phyloP scores from a whole-genome alignment of 2,888 invertebrate species.

The Campoletis raptor region DNA sequence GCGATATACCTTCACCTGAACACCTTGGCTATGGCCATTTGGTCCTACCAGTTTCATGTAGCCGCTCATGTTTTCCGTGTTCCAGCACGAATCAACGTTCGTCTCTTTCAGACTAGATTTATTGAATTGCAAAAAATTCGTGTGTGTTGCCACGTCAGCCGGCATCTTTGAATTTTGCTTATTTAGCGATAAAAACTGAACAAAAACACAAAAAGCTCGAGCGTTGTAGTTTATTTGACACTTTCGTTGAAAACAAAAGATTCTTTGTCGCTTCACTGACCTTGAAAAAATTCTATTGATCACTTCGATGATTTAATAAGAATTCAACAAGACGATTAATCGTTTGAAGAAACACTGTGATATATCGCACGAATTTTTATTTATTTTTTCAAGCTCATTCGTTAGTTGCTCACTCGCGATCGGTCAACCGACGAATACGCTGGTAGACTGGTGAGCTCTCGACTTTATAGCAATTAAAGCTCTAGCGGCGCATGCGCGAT shows the following conservation, averaged over 20 bases:
- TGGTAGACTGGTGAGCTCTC: constrained; percentile 40
- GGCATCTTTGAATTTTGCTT: constrained; percentile 79
- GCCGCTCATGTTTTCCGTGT: constrained; percentile 88
- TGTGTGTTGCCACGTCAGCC: constrained; percentile 84
- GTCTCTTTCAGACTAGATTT: constrained; percentile 78
- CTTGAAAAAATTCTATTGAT: neutral
- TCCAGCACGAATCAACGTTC: constrained; percentile 85
- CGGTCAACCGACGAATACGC: constrained; percentile 51
- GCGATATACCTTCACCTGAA: constrained; percentile 88
- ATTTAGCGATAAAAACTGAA: neutral
- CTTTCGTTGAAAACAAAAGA: constrained; percentile 4
- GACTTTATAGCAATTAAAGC: constrained; percentile 60
- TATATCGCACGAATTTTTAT: constrained; percentile 14
- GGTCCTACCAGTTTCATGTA: constrained; percentile 87
- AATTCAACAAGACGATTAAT: neutral
- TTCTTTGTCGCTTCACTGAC: neutral
- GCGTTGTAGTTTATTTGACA: neutral
- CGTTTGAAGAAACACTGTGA: neutral
- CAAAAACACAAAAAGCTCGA: neutral
- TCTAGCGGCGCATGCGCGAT: constrained; percentile 51
- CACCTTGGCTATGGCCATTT: constrained; percentile 87
- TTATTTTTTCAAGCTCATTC: constrained; percentile 4
- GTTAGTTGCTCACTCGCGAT: constrained; percentile 41
- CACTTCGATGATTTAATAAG: neutral
- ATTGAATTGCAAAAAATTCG: constrained; percentile 80